phyloP scores from a whole-genome alignment of 53 echinoderm and acorn worm genomes.

The Patiria pectinifera region DNA sequence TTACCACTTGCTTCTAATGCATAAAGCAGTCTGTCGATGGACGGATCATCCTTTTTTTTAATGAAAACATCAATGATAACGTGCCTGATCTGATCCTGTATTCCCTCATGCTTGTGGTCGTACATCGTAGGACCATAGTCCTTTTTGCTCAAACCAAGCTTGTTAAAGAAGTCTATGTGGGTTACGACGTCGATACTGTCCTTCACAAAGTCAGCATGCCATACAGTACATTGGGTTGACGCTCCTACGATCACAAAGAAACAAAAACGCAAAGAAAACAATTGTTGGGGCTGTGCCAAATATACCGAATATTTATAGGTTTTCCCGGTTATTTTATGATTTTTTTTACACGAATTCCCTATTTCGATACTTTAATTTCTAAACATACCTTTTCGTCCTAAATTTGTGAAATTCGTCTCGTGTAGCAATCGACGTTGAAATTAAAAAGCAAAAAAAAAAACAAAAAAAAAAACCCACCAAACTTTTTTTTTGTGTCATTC shows the following conservation, averaged over 20 bases:
- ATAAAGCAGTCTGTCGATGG: constrained; percentile 1
- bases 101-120: not conserved
- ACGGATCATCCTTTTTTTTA: not conserved
- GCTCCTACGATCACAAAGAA: not conserved
- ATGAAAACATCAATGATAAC: not conserved
- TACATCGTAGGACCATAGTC: not conserved
- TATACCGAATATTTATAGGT: too few species aligned
- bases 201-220: constrained; percentile 12
- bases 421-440: too few species aligned
- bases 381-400: too few species aligned
- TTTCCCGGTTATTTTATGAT: too few species aligned
- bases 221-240: not conserved
- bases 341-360: too few species aligned
- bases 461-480: too few species aligned
- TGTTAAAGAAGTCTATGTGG: not conserved
- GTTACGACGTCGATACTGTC: not conserved
- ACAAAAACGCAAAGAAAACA: not conserved
- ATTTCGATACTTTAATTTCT: too few species aligned
- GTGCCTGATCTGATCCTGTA: not conserved
- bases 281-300: not conserved
- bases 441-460: too few species aligned
- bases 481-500: too few species aligned
- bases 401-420: too few species aligned
- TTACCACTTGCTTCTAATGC: not conserved
- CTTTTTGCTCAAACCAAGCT: not conserved